These are phyloP conservation scores for Platypus cylindrus DNA, from an alignment of 2,888 invertebrate genomes.

Conservation along the genomic window DNA sequence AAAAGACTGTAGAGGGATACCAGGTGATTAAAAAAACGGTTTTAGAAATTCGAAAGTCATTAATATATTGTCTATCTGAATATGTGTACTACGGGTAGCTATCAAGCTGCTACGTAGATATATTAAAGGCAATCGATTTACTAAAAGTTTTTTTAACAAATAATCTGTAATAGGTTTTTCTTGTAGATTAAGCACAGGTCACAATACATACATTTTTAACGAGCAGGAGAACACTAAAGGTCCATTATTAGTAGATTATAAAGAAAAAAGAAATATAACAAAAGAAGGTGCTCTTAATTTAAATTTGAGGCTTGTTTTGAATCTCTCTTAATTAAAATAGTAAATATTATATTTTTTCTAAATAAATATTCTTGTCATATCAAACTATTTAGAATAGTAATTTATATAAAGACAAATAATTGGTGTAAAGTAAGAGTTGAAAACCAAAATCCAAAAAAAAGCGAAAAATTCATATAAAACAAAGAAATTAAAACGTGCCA, in stretches of 20 bases:
- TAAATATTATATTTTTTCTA: conserved; percentile 11
- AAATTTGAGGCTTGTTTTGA: conserved; percentile 11
- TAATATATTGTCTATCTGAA: too few relatives aligned
- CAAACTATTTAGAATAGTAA: conserved; percentile 8
- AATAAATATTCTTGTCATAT: conserved; percentile 11
- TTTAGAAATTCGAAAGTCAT: conserved; percentile 4
- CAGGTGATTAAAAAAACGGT: conserved; percentile 29
- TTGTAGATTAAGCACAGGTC: too few relatives aligned
- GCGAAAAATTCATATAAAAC: too few relatives aligned
- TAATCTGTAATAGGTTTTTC: too few relatives aligned
- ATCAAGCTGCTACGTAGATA: too few relatives aligned
- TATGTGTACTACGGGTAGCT: too few relatives aligned
- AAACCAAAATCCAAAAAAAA: too few relatives aligned
- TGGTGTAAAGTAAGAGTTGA: too few relatives aligned
- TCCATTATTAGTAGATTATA: too few relatives aligned
- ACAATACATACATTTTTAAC: too few relatives aligned
- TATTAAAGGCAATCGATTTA: conserved; percentile 14
- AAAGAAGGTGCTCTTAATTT: conserved; percentile 14
- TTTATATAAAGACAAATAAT: conserved; percentile 12
- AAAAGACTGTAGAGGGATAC: conserved; percentile 35
- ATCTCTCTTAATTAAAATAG: conserved; percentile 10
- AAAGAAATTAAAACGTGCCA: conserved; percentile 28
- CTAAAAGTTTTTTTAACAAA: conserved; percentile 2
- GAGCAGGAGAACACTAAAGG: conserved; percentile 14
- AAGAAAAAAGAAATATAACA: too few relatives aligned